These are phyloP conservation scores for Chiroxiphia lanceolata DNA, from an alignment of 2,797 vertebrate species.

Conservation along the genomic window DNA sequence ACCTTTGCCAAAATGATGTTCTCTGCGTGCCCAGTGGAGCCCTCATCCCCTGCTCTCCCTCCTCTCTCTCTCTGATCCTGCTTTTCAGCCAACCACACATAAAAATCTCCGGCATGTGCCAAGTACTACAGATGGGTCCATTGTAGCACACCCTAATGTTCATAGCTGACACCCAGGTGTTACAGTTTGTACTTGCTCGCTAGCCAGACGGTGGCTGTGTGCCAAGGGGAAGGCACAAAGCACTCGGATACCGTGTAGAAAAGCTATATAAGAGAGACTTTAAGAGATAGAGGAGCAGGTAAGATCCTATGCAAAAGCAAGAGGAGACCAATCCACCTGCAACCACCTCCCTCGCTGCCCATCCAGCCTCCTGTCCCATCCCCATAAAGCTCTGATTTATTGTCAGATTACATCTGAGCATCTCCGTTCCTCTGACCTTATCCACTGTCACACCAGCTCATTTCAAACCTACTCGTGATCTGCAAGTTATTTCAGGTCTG, in stretches of 20 bases:
- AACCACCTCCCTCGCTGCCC: not conserved
- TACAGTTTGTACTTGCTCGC: conserved; percentile 68
- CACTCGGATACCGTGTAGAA: conserved; percentile 21
- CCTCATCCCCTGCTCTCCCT: conserved; percentile 53
- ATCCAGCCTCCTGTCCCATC: accelerated
- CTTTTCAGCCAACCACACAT: conserved; percentile 68
- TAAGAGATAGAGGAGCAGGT: conserved; percentile 17
- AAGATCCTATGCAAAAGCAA: conserved; percentile 25
- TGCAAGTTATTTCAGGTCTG: conserved; percentile 23
- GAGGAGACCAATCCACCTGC: not conserved
- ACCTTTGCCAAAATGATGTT: conserved; percentile 65
- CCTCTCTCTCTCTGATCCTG: conserved; percentile 60
- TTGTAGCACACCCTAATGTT: conserved; percentile 70
- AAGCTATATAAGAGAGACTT: conserved; percentile 58
- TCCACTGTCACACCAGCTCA: not conserved
- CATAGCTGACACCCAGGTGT: conserved; percentile 72
- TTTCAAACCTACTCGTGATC: conserved; percentile 4
- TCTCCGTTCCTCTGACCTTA: not conserved
- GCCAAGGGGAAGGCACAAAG: conserved; percentile 68
- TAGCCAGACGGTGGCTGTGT: conserved; percentile 61
- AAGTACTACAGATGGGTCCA: conserved; percentile 54
- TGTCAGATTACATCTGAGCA: not conserved
- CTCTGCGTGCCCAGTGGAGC: not conserved
- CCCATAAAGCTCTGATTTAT: not conserved
- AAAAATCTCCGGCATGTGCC: conserved; percentile 53